Conservation (phyloP, 2,888 invertebrate species). For the Vesta saturnalis region DNA sequence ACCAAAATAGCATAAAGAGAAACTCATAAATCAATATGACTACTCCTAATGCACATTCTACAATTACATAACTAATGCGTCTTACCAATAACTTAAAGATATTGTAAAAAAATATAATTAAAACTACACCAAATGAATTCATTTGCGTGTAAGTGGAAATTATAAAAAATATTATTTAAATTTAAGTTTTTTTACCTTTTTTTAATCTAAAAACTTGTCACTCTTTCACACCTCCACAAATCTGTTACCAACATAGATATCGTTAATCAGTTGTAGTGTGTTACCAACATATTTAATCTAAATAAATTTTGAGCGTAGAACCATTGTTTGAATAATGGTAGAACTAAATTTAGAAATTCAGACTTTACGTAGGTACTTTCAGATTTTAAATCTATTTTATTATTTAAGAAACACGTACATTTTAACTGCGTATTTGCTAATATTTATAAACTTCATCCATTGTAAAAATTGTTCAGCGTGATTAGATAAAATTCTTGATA, state of each 20-base stretch:
- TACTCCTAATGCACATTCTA: conserved; percentile 25
- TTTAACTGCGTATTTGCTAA: no score
- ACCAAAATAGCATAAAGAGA: conserved; percentile 11
- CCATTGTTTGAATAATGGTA: background rate
- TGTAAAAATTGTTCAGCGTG: no score
- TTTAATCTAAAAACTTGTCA: background rate
- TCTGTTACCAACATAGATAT: background rate
- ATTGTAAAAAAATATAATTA: background rate
- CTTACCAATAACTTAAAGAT: background rate
- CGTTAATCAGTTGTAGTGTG: background rate
- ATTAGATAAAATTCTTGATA: no score
- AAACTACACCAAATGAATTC: background rate
- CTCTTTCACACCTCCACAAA: background rate
- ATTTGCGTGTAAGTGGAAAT: background rate
- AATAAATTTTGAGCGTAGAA: background rate
- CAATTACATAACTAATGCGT: conserved; percentile 30
- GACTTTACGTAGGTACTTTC: no score
- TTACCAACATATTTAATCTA: background rate
- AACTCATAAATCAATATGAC: conserved; percentile 30
- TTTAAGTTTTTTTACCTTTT: background rate
- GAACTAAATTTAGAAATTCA: no score
- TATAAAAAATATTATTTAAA: background rate
- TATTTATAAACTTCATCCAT: no score
- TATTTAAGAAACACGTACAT: no score
- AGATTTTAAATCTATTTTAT: no score